phyloP scores from a whole-genome alignment of 2,888 invertebrate species.

The Chrysomela aeneicollis region DNA sequence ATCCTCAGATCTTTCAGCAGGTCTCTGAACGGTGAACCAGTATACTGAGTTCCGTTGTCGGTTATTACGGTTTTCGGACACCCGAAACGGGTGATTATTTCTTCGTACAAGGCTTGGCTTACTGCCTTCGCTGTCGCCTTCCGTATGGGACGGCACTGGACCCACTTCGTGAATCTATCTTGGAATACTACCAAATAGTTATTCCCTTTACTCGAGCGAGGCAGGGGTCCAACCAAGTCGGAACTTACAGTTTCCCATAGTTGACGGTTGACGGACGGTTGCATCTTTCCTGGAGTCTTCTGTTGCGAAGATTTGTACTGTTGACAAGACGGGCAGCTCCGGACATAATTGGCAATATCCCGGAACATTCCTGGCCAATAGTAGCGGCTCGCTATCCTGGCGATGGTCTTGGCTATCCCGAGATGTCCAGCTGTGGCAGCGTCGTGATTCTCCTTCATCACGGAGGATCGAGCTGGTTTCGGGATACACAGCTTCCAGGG shows the following conservation, averaged over 20 bases:
- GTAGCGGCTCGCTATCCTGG: conserved; percentile 39
- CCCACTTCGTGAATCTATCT: conserved; percentile 40
- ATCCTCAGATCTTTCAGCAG: neutral
- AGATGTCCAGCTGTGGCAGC: conserved; percentile 28
- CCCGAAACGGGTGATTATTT: neutral
- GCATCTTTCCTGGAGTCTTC: conserved; percentile 39
- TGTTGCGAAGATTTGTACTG: conserved; percentile 38
- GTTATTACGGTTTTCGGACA: conserved; percentile 1
- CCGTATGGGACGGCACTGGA: conserved; percentile 31
- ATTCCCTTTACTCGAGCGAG: conserved; percentile 24
- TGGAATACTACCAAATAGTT: conserved; percentile 35
- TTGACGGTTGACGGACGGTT: neutral
- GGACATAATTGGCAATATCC: conserved; percentile 43
- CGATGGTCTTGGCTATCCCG: conserved; percentile 26
- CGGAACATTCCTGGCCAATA: conserved; percentile 48
- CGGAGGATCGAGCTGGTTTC: neutral
- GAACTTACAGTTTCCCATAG: conserved; percentile 14
- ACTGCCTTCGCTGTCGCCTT: conserved; percentile 29
- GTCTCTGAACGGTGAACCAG: neutral
- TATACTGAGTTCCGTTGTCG: conserved; percentile 6
- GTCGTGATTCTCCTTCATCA: conserved; percentile 20
- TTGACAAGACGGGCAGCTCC: conserved; percentile 42
- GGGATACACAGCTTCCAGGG: conserved; percentile 30
- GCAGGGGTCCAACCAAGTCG: conserved; percentile 24
- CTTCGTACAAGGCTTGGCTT: conserved; percentile 14